Percentiles rank a stretch among this genome's conserved stretches.
These are phyloP conservation scores for Baronia brevicornis DNA, from an alignment of 2,888 invertebrate genomes.

Conservation along the genomic window DNA sequence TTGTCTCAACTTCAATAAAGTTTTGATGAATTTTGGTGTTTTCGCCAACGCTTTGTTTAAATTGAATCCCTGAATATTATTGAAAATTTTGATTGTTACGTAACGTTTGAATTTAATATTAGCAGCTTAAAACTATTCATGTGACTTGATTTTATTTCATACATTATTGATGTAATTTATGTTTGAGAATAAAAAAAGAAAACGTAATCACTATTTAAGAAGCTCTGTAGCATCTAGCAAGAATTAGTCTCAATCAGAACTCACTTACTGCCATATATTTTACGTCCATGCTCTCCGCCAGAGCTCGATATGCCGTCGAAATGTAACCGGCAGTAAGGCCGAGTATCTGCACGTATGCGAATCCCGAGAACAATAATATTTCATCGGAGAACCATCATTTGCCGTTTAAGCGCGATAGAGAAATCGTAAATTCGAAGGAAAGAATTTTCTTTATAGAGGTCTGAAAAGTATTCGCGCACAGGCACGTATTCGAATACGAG, in stretches of 20 bases:
- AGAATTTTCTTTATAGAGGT: constrained; percentile 65
- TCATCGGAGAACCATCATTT: constrained; percentile 61
- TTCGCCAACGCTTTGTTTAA: constrained; percentile 57
- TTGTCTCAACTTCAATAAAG: constrained; percentile 73
- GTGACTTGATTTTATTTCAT: too few relatives aligned
- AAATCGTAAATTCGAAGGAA: constrained; percentile 65
- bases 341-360: constrained; percentile 34
- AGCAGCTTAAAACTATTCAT: too few relatives aligned
- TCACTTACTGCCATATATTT: constrained; percentile 1
- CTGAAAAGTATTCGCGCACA: constrained; percentile 57
- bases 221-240: too few relatives aligned
- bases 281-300: too few relatives aligned
- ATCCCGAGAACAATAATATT: constrained; percentile 53
- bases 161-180: too few relatives aligned
- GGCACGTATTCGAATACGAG: constrained; percentile 51
- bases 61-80: constrained; percentile 64
- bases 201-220: too few relatives aligned
- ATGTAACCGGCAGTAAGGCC: constrained; percentile 26
- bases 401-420: constrained; percentile 65
- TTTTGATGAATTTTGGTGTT: constrained; percentile 73
- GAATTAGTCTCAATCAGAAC: constrained; percentile 4
- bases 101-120: too few relatives aligned
- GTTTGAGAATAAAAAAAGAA: too few relatives aligned
- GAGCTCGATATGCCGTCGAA: constrained; percentile 4
- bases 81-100: constrained; percentile 63